These are phyloP conservation scores for Lepus timidus DNA, from an alignment of 2,113 vertebrate species.

Conservation along the genomic window DNA sequence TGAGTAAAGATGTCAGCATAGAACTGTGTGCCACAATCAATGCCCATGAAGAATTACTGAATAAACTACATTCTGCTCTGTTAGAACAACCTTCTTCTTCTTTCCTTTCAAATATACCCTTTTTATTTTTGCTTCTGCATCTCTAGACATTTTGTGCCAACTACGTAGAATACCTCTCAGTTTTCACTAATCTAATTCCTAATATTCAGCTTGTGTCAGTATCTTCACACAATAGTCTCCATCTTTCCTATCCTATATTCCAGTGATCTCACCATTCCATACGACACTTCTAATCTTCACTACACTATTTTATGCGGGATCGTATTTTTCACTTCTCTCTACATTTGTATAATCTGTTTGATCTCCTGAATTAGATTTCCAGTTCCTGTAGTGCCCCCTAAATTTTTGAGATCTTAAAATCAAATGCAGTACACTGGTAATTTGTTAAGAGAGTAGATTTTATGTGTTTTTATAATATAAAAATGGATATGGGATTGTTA, in stretches of 20 bases:
- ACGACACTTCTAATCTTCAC: neutral
- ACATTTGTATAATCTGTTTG: neutral
- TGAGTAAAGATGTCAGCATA: slow-evolving; percentile 38
- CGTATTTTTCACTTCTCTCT: neutral
- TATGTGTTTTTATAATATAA: neutral
- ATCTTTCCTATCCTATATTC: neutral
- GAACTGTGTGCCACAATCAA: neutral
- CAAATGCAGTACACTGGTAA: neutral
- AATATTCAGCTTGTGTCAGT: neutral
- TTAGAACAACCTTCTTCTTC: neutral
- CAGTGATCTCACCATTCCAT: neutral
- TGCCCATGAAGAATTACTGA: slow-evolving; percentile 13
- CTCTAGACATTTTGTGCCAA: neutral
- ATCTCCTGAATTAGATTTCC: neutral
- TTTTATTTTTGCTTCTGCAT: neutral
- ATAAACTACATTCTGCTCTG: neutral
- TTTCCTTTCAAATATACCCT: neutral
- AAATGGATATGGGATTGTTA: no score
- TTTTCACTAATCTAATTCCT: slow-evolving; percentile 11
- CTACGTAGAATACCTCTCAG: neutral
- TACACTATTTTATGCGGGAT: neutral
- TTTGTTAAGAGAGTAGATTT: neutral
- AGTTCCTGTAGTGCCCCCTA: neutral
- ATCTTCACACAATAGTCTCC: neutral
- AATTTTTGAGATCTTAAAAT: slow-evolving; percentile 20